Evolutionary conservation across 2,797 vertebrate genomes (phyloP).

Genomic region (Gila robusta): DNA sequence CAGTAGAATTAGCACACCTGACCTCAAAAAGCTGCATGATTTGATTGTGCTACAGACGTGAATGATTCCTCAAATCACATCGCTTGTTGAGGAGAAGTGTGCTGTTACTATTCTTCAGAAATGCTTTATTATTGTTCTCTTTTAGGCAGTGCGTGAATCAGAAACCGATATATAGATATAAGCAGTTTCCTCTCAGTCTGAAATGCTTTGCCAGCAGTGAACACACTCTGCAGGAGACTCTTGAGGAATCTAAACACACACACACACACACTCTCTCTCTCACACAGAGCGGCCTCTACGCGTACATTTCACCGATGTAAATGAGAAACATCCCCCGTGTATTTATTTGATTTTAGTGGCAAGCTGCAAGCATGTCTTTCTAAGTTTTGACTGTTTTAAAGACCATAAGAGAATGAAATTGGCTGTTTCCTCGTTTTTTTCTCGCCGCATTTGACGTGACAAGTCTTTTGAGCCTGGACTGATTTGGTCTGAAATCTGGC

Average conservation of each 20-base stretch:
- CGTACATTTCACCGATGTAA: conserved; percentile 42
- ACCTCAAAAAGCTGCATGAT: not conserved
- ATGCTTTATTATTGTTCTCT: not conserved
- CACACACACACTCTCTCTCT: not conserved
- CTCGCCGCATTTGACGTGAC: conserved; percentile 44
- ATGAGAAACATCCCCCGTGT: conserved; percentile 49
- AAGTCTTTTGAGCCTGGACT: conserved; percentile 39
- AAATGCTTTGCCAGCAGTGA: conserved; percentile 42
- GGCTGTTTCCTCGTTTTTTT: conserved; percentile 48
- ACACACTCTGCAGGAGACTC: conserved; percentile 33
- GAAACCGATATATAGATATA: not conserved
- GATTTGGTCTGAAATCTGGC: conserved; percentile 29
- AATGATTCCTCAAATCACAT: not conserved
- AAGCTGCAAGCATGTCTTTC: conserved; percentile 46
- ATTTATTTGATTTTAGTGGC: conserved; percentile 52
- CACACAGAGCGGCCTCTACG: not conserved
- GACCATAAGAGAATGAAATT: conserved; percentile 45
- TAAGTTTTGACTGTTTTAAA: conserved; percentile 32
- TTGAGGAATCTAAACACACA: conserved; percentile 32
- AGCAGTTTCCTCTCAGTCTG: conserved; percentile 1
- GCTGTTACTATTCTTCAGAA: not conserved
- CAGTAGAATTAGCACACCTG: too few species aligned
- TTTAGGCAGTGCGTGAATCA: not conserved
- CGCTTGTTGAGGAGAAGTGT: not conserved
- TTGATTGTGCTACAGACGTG: not conserved